Conservation (phyloP, 2,888 invertebrate species). For the Eustalomyia histrio region DNA sequence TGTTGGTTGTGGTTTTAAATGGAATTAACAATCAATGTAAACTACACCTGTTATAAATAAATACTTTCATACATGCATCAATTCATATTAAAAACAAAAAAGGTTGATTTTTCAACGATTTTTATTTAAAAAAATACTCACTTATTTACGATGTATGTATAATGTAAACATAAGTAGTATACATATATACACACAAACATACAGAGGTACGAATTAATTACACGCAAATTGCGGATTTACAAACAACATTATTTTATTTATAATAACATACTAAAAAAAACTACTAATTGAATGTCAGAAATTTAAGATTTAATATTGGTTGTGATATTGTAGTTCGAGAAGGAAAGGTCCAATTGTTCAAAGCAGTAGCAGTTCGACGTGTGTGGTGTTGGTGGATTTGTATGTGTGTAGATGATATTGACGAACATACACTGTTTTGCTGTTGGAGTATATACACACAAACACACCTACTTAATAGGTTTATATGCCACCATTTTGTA, state of each 20-base stretch:
- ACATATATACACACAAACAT: conserved; percentile 15
- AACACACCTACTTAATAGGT: conserved; percentile 21
- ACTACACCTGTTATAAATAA: conserved; percentile 35
- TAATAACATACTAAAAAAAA: conserved; percentile 25
- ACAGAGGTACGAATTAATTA: conserved; percentile 64
- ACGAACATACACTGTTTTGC: background rate
- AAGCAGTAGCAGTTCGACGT: background rate
- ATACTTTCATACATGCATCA: conserved; percentile 8
- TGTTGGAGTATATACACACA: conserved; percentile 14
- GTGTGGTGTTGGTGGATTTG: conserved; percentile 8
- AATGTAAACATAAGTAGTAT: background rate
- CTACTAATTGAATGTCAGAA: conserved; percentile 38
- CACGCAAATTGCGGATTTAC: conserved; percentile 64
- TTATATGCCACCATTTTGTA: conserved; percentile 76
- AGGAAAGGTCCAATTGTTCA: conserved; percentile 2
- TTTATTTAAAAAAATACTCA: conserved; percentile 46
- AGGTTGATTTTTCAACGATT: conserved; percentile 27
- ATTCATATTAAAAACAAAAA: conserved; percentile 3
- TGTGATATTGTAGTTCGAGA: conserved; percentile 21
- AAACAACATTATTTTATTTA: conserved; percentile 55
- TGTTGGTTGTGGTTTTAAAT: conserved; percentile 54
- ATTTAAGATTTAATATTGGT: conserved; percentile 46
- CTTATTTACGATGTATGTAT: conserved; percentile 40
- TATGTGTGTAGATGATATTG: conserved; percentile 15
- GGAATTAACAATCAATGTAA: conserved; percentile 51